Evolutionary conservation across 2,888 invertebrate genomes (phyloP), one percentile per base, ranked within the genome.

Genomic region (Orchesella flavescens): DNA sequence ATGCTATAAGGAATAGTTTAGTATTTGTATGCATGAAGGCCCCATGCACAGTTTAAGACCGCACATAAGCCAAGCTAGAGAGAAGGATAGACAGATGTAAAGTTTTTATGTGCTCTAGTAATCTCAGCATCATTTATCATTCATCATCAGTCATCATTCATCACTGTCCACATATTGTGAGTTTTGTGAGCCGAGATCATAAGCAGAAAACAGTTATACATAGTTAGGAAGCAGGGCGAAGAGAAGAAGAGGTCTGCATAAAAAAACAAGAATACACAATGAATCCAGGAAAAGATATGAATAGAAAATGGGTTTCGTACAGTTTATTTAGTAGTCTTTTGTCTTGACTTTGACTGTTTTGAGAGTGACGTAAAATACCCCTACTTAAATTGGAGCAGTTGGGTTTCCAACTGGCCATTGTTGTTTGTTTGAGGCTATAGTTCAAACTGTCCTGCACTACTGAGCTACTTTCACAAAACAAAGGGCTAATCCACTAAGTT

Each of bases 121-220:
- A 82, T 76, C 82, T 74, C 69, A 15, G 71, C 65, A 82, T 82
- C 82, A 82, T 82, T 82, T 82, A 82, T 82, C 82, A 82, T 75
- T 81, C 81, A 75, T 72, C 72, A 72, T 81, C 81, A 82, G 75
- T 82, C 82, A 75, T 82, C 69, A 82, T 82, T 76, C 75, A 82
- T 82, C 82, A 82, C 76, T 82, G 82, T 81, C 82, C 63, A 21
- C 73, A 57, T 34, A 34, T 34, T 34, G 34, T 34, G 44, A 44
- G 34, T 34, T 4, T 34, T 34, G 34, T 34, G 44, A 44, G 34
- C 44, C 34, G 21, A 4, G n/a, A 46, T 34, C 44, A 55, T 44
- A 7, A 15, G n/a, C 23, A 49, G 61, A 34, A 34, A 34, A 34
- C 34, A 4, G 34, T 34, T 34, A 65, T 65, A 7, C 34, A 24